Base-by-base conservation (phyloP, 1,140 invertebrate species). In the Cydia splendana region DNA sequence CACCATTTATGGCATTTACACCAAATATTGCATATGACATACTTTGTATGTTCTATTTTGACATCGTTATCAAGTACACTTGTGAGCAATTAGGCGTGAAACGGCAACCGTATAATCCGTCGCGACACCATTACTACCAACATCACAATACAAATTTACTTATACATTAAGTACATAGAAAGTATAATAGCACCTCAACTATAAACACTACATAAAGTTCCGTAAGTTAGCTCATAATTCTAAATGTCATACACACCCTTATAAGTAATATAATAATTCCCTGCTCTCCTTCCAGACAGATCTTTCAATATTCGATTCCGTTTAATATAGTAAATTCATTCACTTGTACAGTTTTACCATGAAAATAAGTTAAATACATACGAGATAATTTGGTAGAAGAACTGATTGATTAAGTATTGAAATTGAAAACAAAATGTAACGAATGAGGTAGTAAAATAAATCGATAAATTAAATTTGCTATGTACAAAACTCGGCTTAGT, bases 281-380 rank as follows among this genome's bases (percentile, higher is more conserved):
- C 51, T 53, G n/a, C 67, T 71, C 65, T 65, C 67, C 67, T n/a
- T 38, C 9, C n/a, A 10, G 45, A 38, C n/a, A 71, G 67, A 71
- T 71, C 67, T 71, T 67, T 45, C n/a, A 71, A 38, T 71, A 71
- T 71, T 71, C 67, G 67, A 71, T 71, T 38, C 45, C 67, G 67
- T 42, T 38, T 42, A 42, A 62, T 71, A 38, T n/a, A 71, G 15
- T 38, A 71, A 71, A 34, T 71, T 38, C 15, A 71, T 18, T 42
- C 5, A 71, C n/a, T 71, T 71, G 67, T 71, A 38, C 34, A 71
- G 67, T n/a, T 69, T 71, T 71, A 42, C 18, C 34, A 38, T 71
- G n/a, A 38, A 71, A 38, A 20, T 38, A 71, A 18, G 34, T 45
- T 71, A 71, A 13, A 48, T 20, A 71, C 18, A 18, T 67, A 12